Evolutionary conservation across 2,888 invertebrate species (phyloP).

Genomic region (Eupithecia vulgata): DNA sequence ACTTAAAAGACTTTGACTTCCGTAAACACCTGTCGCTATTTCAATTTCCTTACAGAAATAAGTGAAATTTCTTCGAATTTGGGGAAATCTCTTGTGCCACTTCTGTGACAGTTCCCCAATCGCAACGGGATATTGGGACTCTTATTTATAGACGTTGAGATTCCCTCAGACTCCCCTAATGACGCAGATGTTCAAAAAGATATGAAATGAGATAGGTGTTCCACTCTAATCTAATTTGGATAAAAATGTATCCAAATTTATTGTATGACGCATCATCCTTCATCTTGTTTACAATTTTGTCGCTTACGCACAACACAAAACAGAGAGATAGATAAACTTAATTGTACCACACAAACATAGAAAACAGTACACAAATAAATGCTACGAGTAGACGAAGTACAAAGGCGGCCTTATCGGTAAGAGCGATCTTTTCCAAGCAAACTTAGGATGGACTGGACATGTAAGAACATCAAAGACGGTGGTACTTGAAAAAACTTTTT

Average conservation of each 20-base stretch:
- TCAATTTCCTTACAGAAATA: slow-evolving; percentile 55
- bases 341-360: too few relatives aligned
- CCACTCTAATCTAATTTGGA: slow-evolving; percentile 1
- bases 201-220: slow-evolving; percentile 9
- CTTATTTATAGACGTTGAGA: slow-evolving; percentile 36
- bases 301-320: background rate
- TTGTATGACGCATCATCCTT: background rate
- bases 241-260: background rate
- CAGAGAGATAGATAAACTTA: background rate
- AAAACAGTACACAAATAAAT: too few relatives aligned
- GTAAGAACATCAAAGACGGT: too few relatives aligned
- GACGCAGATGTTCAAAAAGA: slow-evolving; percentile 30
- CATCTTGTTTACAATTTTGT: background rate
- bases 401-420: too few relatives aligned
- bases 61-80: slow-evolving; percentile 44
- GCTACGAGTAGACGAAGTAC: too few relatives aligned
- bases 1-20: slow-evolving; percentile 33
- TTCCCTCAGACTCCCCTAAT: slow-evolving; percentile 40
- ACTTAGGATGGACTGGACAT: too few relatives aligned
- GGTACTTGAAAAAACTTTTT: too few relatives aligned
- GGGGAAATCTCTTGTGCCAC: slow-evolving; percentile 45
- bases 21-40: slow-evolving; percentile 59
- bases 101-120: slow-evolving; percentile 42
- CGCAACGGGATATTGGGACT: slow-evolving; percentile 34
- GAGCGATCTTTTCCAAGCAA: too few relatives aligned